Evolutionary conservation across 2,888 invertebrate genomes (phyloP).

Genomic region (Drosophila quinaria): DNA sequence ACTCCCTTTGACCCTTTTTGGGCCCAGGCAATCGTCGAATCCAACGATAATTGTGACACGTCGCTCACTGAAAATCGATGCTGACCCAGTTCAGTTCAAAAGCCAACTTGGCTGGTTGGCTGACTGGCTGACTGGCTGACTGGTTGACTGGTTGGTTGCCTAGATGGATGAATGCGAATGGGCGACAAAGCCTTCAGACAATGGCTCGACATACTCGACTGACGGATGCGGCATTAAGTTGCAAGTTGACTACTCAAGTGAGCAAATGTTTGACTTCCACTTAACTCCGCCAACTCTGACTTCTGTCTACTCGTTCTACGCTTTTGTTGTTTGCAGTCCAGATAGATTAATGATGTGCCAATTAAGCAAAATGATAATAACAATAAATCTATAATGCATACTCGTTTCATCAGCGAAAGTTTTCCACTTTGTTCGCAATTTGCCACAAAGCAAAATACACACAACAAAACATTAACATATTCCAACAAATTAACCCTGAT

Average conservation of each 20-base stretch:
- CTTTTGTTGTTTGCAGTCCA: conserved; percentile 12
- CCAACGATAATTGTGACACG: conserved; percentile 76
- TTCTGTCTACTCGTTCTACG: neutral
- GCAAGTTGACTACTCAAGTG: conserved; percentile 59
- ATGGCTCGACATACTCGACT: conserved; percentile 25
- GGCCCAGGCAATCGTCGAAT: conserved; percentile 26
- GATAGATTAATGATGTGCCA: conserved; percentile 68
- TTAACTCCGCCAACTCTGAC: conserved; percentile 46
- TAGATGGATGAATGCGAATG: conserved; percentile 8
- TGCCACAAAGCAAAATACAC: neutral
- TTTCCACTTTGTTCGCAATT: conserved; percentile 29
- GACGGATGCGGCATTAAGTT: conserved; percentile 76
- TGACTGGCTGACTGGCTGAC: conserved; percentile 7
- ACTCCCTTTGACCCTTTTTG: conserved; percentile 21
- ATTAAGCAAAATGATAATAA: conserved; percentile 62
- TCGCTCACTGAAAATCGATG: conserved; percentile 77
- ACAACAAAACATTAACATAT: conserved; percentile 26
- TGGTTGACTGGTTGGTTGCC: neutral
- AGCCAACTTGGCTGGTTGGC: conserved; percentile 12
- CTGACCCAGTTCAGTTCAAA: conserved; percentile 77
- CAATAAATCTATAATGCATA: conserved; percentile 59
- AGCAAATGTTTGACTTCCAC: conserved; percentile 77
- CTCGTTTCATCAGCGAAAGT: conserved; percentile 41
- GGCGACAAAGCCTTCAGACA: conserved; percentile 34
- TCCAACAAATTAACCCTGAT: conserved; percentile 25